Evolutionary conservation across 2,113 vertebrate species (phyloP), one percentile per base, ranked within the genome.

Genomic region (Cricetomys ansorgei): DNA sequence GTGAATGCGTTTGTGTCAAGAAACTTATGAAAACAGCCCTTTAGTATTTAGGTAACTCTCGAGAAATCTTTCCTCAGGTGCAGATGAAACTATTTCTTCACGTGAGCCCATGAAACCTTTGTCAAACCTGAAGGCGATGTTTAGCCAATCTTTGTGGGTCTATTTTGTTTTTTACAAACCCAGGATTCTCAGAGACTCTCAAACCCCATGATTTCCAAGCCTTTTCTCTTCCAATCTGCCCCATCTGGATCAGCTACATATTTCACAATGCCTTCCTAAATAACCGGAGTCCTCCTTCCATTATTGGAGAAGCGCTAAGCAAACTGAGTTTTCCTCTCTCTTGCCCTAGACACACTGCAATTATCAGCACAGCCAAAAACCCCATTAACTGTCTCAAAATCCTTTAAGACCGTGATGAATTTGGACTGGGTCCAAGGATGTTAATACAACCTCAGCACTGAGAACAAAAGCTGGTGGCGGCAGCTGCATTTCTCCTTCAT

Each of bases 321-420:
- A 84, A 88, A 57, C 19, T 25, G 5, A 0, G 34, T 8, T 88
- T 91, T 85, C 25, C 76, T 21, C 16, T 91, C 15, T 76, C n/a
- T 77, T 72, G 3, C 19, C 90, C 59, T 53, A 27, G 53, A 76
- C 9, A 62, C 37, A 53, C 45, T 73, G 34, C n/a, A 43, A 53
- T 93, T 93, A 73, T n/a, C 69, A 80, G 64, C 34, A 7, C 55
- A 80, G 86, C 55, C 96, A 97, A 94, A 92, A 40, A n/a, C 67
- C 27, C 86, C n/a, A 88, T 65, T 91, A 88, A 84, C 50, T 70
- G 25, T 48, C 55, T 83, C 50, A 70, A 87, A 94, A 77, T 93
- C 2, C 55, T 91, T 81, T 79, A 57, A 96, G 45, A 73, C 64
- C 75, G 93, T 91, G 55, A 83, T 88, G 23, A 84, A 65, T 64